A percentile compares a stretch with the other conserved stretches of the same genome.
These are phyloP conservation scores for Mythimna loreyi DNA, from an alignment of 2,888 invertebrate species.

Conservation along the genomic window DNA sequence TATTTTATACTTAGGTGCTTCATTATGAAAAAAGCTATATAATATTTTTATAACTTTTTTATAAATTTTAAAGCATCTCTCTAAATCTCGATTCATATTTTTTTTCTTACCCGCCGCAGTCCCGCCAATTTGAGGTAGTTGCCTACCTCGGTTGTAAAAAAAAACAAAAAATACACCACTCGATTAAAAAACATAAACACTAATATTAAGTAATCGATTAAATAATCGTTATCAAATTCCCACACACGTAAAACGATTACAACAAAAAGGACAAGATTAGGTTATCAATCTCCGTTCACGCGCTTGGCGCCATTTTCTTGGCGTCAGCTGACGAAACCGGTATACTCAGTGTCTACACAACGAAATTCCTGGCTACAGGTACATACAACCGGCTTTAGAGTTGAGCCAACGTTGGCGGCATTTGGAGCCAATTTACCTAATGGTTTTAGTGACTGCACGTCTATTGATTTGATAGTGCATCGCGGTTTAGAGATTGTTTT, in stretches of 20 bases:
- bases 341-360: constrained; percentile 72
- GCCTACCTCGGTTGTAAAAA: too few relatives aligned
- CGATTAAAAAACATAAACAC: constrained; percentile 22
- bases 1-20: too few relatives aligned
- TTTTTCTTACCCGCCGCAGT: too few relatives aligned
- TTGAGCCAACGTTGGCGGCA: constrained; percentile 54
- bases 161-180: not conserved
- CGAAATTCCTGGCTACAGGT: constrained; percentile 85
- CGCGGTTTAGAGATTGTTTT: constrained; percentile 10
- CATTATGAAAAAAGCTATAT: too few relatives aligned
- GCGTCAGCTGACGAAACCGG: constrained; percentile 87
- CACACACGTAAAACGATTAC: constrained; percentile 24
- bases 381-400: constrained; percentile 63
- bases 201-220: constrained; percentile 29
- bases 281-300: constrained; percentile 72
- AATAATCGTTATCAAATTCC: constrained; percentile 49
- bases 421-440: constrained; percentile 40
- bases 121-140: too few relatives aligned
- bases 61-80: too few relatives aligned
- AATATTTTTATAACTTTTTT: too few relatives aligned
- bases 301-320: constrained; percentile 78
- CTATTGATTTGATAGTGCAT: constrained; percentile 28
- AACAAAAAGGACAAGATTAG: constrained; percentile 63
- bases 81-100: too few relatives aligned
- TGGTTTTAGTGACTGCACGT: constrained; percentile 14